phyloP scores from a whole-genome alignment of 1,140 invertebrate species.

The Hycleus cichorii region DNA sequence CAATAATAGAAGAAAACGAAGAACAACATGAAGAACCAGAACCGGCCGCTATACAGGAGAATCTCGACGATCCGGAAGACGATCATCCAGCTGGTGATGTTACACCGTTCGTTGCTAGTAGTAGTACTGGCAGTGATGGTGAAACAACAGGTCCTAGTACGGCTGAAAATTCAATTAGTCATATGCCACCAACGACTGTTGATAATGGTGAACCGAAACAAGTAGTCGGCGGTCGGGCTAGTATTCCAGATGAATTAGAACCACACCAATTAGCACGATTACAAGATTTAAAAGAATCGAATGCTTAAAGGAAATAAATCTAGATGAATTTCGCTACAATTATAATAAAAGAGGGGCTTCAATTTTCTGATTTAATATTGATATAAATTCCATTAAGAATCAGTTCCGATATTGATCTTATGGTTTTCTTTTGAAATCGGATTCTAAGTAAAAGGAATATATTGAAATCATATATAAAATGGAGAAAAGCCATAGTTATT shows the following conservation, averaged over 20 bases:
- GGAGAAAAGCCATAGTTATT: background rate
- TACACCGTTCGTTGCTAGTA: conserved; percentile 50
- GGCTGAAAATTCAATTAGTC: conserved; percentile 51
- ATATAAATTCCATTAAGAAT: too few species aligned
- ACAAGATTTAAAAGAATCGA: conserved; percentile 79
- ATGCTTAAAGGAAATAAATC: conserved; percentile 54
- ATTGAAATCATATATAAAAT: too few species aligned
- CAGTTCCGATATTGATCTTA: too few species aligned
- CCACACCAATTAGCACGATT: conserved; percentile 75
- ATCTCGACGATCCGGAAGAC: conserved; percentile 21
- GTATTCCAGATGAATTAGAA: conserved; percentile 77
- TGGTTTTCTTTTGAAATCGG: too few species aligned
- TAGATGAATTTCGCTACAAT: background rate
- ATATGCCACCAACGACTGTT: conserved; percentile 28
- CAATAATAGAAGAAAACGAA: conserved; percentile 27
- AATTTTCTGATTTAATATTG: too few species aligned
- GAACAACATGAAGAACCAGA: conserved; percentile 31
- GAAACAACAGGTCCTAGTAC: conserved; percentile 54
- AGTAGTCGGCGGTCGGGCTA: conserved; percentile 62
- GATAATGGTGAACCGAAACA: conserved; percentile 50
- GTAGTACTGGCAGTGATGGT: conserved; percentile 53
- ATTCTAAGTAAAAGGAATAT: too few species aligned
- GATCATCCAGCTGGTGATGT: conserved; percentile 48
- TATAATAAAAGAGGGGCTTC: too few species aligned
- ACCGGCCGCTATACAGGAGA: conserved; percentile 27